phyloP scores from a whole-genome alignment of 2,888 invertebrate species.

The Steromphala cineraria region DNA sequence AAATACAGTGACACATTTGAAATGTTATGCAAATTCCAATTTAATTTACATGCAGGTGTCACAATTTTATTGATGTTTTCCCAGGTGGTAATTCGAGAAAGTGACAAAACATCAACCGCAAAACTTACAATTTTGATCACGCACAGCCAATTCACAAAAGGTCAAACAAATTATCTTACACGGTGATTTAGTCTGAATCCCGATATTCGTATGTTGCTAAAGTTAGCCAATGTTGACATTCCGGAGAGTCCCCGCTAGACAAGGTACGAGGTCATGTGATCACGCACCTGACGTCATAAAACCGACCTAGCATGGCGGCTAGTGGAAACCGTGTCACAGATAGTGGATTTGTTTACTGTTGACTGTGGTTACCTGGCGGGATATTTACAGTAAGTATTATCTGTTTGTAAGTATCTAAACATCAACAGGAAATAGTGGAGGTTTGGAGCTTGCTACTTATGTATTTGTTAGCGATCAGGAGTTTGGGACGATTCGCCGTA shows the following conservation, averaged over 20 bases:
- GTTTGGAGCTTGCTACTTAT: too few species aligned
- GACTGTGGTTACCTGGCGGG: not conserved
- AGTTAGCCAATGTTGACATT: not conserved
- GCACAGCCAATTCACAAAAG: too few species aligned
- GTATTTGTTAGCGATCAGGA: not conserved
- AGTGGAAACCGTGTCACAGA: not conserved
- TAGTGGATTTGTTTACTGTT: not conserved
- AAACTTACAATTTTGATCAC: too few species aligned
- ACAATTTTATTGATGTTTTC: too few species aligned
- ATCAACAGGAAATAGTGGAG: not conserved
- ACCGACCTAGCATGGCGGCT: not conserved
- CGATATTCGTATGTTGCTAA: too few species aligned
- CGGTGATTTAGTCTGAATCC: too few species aligned
- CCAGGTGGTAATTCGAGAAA: too few species aligned
- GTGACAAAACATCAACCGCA: too few species aligned
- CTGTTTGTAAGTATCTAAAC: not conserved
- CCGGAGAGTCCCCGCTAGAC: not conserved
- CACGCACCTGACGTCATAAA: slow-evolving; percentile 3
- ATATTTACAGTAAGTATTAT: not conserved
- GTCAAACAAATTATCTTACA: too few species aligned
- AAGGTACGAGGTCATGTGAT: slow-evolving; percentile 1
- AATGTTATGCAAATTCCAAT: too few species aligned
- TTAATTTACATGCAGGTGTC: too few species aligned
- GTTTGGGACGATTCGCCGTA: not conserved
- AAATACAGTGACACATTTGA: too few species aligned